These are phyloP conservation scores for Corythucha ciliata DNA, from an alignment of 2,888 invertebrate genomes.

Conservation along the genomic window DNA sequence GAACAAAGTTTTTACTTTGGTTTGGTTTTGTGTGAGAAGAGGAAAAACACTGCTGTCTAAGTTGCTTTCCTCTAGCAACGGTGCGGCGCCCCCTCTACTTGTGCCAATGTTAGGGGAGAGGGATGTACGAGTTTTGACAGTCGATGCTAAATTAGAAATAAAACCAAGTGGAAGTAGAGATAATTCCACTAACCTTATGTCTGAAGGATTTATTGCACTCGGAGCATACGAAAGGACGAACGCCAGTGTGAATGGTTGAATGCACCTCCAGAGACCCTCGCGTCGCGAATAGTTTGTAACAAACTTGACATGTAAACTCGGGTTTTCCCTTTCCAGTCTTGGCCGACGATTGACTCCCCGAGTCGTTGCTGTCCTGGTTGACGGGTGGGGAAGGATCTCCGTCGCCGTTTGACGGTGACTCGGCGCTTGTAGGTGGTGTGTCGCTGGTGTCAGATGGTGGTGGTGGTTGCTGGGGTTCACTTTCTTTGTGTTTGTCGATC, in stretches of 20 bases:
- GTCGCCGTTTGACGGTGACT: not conserved
- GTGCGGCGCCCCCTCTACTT: no score
- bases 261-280: constrained; percentile 29
- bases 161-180: not conserved
- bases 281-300: constrained; percentile 29
- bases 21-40: no score
- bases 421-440: no score
- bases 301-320: constrained; percentile 28
- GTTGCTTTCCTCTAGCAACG: no score
- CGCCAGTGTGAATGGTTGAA: constrained; percentile 30
- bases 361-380: constrained; percentile 1
- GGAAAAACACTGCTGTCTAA: no score
- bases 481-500: no score
- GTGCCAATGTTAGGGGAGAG: no score
- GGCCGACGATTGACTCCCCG: constrained; percentile 9
- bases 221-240: constrained; percentile 29
- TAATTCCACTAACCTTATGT: constrained; percentile 24
- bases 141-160: not conserved
- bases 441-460: no score
- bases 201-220: constrained; percentile 30
- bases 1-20: no score
- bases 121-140: no score
- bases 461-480: no score
- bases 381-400: not conserved
- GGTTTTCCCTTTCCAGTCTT: constrained; percentile 27